Conservation (phyloP, 2,113 vertebrate species). For the Plecotus auritus region DNA sequence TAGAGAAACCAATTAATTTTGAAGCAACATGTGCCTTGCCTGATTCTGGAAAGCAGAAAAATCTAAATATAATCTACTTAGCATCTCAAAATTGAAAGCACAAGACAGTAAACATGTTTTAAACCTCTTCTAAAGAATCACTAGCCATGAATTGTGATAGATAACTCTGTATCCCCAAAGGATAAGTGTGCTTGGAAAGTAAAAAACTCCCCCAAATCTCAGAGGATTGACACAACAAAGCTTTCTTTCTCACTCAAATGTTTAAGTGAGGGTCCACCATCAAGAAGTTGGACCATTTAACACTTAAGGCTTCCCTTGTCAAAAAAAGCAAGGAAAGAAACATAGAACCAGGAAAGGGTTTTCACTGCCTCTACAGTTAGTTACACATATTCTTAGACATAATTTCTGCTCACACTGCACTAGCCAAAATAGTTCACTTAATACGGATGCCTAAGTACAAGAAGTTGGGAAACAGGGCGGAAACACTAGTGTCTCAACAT, state of each 20-base stretch:
- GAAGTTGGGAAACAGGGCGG: background rate
- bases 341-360: background rate
- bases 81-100: background rate
- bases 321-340: background rate
- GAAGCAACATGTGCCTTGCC: background rate
- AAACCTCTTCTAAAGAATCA: background rate
- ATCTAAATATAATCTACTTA: background rate
- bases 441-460: background rate
- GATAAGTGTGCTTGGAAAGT: background rate
- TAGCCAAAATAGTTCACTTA: background rate
- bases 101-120: background rate
- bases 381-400: background rate
- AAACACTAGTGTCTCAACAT: background rate
- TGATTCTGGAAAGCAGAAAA: background rate
- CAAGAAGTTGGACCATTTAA: background rate
- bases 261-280: background rate
- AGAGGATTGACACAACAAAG: background rate
- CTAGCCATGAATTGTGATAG: background rate
- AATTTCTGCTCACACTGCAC: background rate
- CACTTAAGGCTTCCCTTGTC: background rate
- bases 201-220: slow-evolving; percentile 2
- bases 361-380: background rate
- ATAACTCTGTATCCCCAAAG: background rate
- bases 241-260: background rate
- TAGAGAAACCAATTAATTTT: background rate